Conservation (phyloP, 2,888 invertebrate genomes). For the Drosophila nigricruria region DNA sequence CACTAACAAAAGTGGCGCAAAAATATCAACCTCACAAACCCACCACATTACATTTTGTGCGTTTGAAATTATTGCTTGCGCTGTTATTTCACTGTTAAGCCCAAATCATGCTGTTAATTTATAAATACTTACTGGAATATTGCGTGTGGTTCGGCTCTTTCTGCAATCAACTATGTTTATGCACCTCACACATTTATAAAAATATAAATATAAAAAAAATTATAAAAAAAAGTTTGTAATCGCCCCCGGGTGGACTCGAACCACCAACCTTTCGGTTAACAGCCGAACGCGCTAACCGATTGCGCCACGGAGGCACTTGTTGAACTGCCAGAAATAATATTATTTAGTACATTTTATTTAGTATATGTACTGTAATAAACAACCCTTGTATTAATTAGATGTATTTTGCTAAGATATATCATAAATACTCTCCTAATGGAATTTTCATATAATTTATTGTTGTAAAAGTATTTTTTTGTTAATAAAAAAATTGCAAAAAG, state of each 20-base stretch:
- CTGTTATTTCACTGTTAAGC: conserved; percentile 32
- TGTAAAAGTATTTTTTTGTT: not conserved
- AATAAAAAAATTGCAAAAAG: conserved; percentile 31
- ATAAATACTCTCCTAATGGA: not conserved
- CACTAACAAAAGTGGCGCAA: conserved; percentile 25
- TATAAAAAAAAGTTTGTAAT: not conserved
- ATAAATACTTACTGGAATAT: not conserved
- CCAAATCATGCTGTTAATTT: conserved; percentile 8
- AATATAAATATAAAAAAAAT: conserved; percentile 48
- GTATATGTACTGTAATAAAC: not conserved
- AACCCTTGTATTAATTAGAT: not conserved
- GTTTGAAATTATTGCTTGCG: not conserved
- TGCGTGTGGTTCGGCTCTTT: not conserved
- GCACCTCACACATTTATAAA: not conserved
- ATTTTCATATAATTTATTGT: not conserved
- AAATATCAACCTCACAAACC: conserved; percentile 4
- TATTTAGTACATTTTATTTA: conserved; percentile 28
- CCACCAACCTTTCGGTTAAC: conserved; percentile 99
- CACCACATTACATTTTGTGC: conserved; percentile 10
- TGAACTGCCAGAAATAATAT: conserved; percentile 1
- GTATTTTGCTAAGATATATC: not conserved
- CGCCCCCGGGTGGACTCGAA: conserved; percentile 99
- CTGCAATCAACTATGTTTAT: not conserved
- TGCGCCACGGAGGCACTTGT: conserved; percentile 91
- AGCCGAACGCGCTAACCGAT: conserved; percentile 99